Base-by-base conservation (phyloP, 2,888 invertebrate species). In the Nomada ferruginata region DNA sequence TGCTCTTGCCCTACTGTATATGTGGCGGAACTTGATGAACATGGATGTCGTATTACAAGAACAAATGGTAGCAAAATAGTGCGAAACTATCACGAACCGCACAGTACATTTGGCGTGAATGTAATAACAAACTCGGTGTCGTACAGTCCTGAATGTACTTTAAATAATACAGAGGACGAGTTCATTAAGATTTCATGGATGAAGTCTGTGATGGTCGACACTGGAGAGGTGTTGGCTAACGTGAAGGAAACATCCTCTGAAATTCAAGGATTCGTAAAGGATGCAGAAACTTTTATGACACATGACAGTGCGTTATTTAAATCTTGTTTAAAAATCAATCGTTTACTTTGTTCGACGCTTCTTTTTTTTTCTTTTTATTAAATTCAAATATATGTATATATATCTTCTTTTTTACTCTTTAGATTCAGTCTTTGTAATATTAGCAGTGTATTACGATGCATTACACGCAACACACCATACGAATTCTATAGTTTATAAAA, bases 371-470 rank as follows among this genome's bases (percentile, higher is more conserved):
- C n/a, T n/a, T 59, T 42, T 13, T 29, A 70, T 53, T 20, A 15
- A 70, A 72, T 29, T 57, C 11, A 2, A 36, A 47, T 18, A 20
- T 11, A 20, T 29, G 5, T 36, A 20, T 36, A 10, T 26, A n/a
- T 61, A 13, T 47, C 47, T 47, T 47, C 5, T 44, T 13, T 15
- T 47, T 47, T 13, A 11, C 3, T 15, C 2, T 47, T 66, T 77
- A 92, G 92, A 83, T 69, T 70, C 84, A 68, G 57, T 87, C 7
- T 92, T 90, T 26, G 75, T 93, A 53, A 79, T 89, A 5, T 23
- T 92, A 70, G 92, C 91, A 10, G 87, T 92, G 50, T 89, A 90
- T 57, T 93, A 92, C 57, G 89, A 92, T 76, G 68, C 84, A 9
- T 23, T 50, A 11, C 10, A 26, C 0, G 77, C 68, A 15, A 90